Evolutionary conservation across 2,797 vertebrate genomes (phyloP).

Genomic region (Eulemur albifrons): DNA sequence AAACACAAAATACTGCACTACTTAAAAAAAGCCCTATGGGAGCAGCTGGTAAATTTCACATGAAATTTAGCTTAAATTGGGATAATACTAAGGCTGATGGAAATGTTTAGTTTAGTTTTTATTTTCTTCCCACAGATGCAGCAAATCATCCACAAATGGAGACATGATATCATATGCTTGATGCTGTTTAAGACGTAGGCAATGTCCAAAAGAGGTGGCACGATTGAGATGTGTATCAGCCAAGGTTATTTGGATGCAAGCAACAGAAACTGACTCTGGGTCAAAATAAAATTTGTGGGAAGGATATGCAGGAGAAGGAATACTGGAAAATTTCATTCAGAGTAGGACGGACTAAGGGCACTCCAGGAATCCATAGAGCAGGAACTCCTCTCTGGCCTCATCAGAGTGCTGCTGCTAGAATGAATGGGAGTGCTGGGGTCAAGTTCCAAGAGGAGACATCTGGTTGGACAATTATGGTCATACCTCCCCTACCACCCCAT

Average conservation of each 20-base stretch:
- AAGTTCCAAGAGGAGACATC: background rate
- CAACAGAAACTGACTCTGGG: background rate
- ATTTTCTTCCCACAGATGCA: background rate
- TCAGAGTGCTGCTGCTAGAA: background rate
- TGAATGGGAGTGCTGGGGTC: background rate
- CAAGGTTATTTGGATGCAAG: background rate
- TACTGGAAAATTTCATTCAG: background rate
- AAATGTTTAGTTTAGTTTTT: background rate
- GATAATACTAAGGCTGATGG: background rate
- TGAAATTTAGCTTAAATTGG: background rate
- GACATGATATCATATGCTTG: rapidly evolving
- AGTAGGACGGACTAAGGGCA: background rate
- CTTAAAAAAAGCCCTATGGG: background rate
- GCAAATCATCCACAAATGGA: background rate
- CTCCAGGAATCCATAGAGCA: background rate
- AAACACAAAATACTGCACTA: background rate
- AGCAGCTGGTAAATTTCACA: background rate
- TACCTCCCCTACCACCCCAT: no score
- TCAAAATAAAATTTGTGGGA: background rate
- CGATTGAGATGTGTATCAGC: background rate
- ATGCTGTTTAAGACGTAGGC: background rate
- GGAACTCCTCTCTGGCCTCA: background rate
- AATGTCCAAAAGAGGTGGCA: background rate
- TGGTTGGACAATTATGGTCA: background rate
- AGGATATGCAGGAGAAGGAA: background rate